Percentiles rank a stretch among this genome's conserved stretches.
These are phyloP conservation scores for Psophia crepitans DNA, from an alignment of 2,113 vertebrate genomes.

Conservation along the genomic window DNA sequence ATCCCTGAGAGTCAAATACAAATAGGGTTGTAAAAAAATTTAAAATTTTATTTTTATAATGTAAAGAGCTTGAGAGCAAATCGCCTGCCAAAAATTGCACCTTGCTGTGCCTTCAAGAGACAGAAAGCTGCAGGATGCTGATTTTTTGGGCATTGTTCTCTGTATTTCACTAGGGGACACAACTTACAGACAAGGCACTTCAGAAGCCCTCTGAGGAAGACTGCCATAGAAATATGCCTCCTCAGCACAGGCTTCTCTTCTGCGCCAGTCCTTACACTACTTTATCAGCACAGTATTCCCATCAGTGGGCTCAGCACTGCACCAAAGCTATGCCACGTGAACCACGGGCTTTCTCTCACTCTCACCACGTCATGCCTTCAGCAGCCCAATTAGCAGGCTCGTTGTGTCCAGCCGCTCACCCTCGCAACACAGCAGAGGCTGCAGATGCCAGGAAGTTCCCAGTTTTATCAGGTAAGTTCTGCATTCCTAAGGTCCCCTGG, in stretches of 20 bases:
- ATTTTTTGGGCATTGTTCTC: not conserved
- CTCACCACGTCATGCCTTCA: fast-evolving
- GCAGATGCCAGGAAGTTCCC: no score
- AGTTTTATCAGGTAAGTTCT: no score
- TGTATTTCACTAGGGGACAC: not conserved
- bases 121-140: not conserved
- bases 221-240: not conserved
- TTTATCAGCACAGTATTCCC: not conserved
- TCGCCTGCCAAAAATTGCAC: not conserved
- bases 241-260: fast-evolving
- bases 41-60: not conserved
- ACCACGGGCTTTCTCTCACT: not conserved
- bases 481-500: not conserved
- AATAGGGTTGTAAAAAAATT: not conserved
- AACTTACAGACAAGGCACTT: not conserved
- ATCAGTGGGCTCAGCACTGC: fast-evolving
- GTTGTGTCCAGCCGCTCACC: not conserved
- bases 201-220: not conserved
- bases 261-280: not conserved
- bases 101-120: not conserved
- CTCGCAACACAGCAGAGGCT: not conserved
- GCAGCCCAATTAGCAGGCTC: not conserved
- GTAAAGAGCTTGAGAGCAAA: not conserved
- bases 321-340: not conserved
- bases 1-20: not conserved